Evolutionary conservation across 2,888 invertebrate species (phyloP), one percentile per base, ranked within the genome.

Genomic region (Heliconius charithonia): DNA sequence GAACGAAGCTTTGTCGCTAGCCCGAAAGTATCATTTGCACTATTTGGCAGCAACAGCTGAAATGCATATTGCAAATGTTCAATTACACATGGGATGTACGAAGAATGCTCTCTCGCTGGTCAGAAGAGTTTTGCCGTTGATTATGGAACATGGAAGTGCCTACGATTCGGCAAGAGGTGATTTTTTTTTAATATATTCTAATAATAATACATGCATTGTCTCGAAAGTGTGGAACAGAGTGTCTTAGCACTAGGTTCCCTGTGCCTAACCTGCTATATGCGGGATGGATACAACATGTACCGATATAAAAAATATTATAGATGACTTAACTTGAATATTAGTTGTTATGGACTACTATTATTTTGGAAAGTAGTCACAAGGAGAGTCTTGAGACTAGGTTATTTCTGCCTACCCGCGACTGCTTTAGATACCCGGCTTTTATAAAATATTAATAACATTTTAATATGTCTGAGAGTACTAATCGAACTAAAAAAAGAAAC

Each of bases 61-160:
- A 85, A 96, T 98, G 93, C 97, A 98, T 86, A 96, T 98, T 73
- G 98, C 98, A 0, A 97, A 97, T 88, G 96, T 97, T 19, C 95
- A 98, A 91, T 92, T 98, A 59, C 94, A 96, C 81, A 96, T 98
- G 95, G 97, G 97, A 29, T 96, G 98, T 92, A 96, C 97, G 0
- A 96, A 96, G 81, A 97, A 98, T 89, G 98, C 98, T 0, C 90
- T 97, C 78, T 94, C 95, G 81, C 93, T 97, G 19, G 95, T 97
- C 0, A 96, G 97, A 83, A 95, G 96, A 89, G 96, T 97, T 77
- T 95, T 98, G 85, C 96, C 97, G 12, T 95, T 95, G 51, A 95
- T 98, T 72, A 95, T 98, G 88, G 96, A 97, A 0, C 97, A 98
- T 87, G 98, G 98, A 2, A 97, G 97, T 25, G 95, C 96, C 32